phyloP scores from a whole-genome alignment of 1,140 invertebrate genomes.

The Macrocentrus cingulum region DNA sequence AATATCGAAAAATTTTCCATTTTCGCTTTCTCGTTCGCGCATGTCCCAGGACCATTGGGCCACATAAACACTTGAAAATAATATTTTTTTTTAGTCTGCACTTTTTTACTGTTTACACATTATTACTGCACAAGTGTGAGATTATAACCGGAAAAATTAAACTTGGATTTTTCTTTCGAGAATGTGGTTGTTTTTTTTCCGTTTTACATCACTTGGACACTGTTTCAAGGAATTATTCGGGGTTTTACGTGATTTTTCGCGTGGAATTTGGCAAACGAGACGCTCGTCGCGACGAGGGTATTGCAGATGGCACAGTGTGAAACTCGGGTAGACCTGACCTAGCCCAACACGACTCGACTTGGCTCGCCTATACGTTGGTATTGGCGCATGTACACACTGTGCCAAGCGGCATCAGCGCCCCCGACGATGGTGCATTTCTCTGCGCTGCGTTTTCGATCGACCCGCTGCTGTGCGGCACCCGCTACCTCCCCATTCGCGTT shows the following conservation, averaged over 20 bases:
- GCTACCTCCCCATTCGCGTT: conserved; percentile 21
- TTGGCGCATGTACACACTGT: conserved; percentile 40
- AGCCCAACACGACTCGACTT: conserved; percentile 57
- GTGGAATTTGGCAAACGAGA: conserved; percentile 33
- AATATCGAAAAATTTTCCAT: conserved; percentile 21
- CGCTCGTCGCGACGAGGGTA: conserved; percentile 37
- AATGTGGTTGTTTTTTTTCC: too few relatives aligned
- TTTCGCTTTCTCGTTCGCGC: conserved; percentile 21
- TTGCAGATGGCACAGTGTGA: conserved; percentile 47
- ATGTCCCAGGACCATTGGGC: conserved; percentile 20
- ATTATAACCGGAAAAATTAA: background rate
- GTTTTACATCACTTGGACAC: too few relatives aligned
- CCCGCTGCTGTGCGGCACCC: conserved; percentile 42
- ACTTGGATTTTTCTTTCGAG: too few relatives aligned
- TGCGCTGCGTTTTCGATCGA: conserved; percentile 59
- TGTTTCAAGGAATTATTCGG: too few relatives aligned
- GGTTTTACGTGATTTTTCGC: conserved; percentile 32
- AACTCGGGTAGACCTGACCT: conserved; percentile 58
- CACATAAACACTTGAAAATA: conserved; percentile 11
- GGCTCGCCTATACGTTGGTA: conserved; percentile 39
- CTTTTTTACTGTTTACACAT: too few relatives aligned
- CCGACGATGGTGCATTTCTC: conserved; percentile 49
- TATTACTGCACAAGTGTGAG: too few relatives aligned
- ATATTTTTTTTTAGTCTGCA: background rate
- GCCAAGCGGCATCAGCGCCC: background rate